A percentile compares a stretch with the other conserved stretches of the same genome.
phyloP scores from a whole-genome alignment of 2,113 vertebrate genomes.

The Hippocampus guttulatus region DNA sequence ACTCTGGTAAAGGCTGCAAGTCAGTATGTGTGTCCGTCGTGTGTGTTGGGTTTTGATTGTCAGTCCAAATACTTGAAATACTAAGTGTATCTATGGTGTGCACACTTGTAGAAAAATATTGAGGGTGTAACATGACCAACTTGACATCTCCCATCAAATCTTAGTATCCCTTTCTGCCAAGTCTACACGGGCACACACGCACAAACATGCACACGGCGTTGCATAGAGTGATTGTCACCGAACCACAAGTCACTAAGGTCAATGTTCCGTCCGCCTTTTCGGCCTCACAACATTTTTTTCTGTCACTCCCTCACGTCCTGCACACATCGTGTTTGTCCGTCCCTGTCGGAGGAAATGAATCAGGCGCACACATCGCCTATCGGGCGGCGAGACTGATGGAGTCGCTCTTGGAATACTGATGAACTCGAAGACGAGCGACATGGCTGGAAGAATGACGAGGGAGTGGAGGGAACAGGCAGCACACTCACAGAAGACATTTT shows the following conservation, averaged over 20 bases:
- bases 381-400: conserved; percentile 39
- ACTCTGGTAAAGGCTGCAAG: background rate
- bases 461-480: conserved; percentile 10
- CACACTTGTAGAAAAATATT: conserved; percentile 16
- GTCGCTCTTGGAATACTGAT: conserved; percentile 55
- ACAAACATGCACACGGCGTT: conserved; percentile 6
- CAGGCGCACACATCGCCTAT: conserved; percentile 14
- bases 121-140: conserved; percentile 20
- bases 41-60: conserved; percentile 21
- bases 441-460: conserved; percentile 22
- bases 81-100: conserved; percentile 8
- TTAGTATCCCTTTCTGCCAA: conserved; percentile 34
- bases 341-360: conserved; percentile 52
- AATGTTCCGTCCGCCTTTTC: conserved; percentile 26
- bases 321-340: conserved; percentile 33
- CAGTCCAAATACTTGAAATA: conserved; percentile 26
- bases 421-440: conserved; percentile 37
- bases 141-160: conserved; percentile 50
- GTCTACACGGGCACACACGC: conserved; percentile 15
- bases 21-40: background rate
- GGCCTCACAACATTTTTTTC: conserved; percentile 20
- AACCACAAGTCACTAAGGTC: conserved; percentile 37
- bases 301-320: conserved; percentile 32
- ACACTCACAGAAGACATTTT: conserved; percentile 3
- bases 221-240: conserved; percentile 10